Evolutionary conservation across 2,888 invertebrate species (phyloP).

Genomic region (Prosapia bicincta): DNA sequence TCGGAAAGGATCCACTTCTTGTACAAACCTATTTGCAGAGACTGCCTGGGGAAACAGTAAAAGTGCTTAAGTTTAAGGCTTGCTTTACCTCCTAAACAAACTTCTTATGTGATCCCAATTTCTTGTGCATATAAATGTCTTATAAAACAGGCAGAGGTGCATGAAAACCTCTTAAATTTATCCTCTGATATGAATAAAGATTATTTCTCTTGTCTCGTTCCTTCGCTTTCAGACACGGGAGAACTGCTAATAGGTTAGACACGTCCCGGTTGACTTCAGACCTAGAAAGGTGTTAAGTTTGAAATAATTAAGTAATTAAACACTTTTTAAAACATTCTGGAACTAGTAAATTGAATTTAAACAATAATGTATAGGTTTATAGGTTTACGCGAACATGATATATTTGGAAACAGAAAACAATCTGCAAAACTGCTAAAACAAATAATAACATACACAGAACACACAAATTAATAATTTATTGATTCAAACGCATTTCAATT

Average conservation of each 20-base stretch:
- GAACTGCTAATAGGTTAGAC: neutral
- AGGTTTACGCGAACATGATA: too few species aligned
- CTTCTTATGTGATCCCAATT: conserved; percentile 2
- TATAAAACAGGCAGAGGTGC: neutral
- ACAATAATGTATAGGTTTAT: too few species aligned
- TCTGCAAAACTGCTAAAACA: too few species aligned
- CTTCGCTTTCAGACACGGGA: neutral
- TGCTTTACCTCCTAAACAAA: neutral
- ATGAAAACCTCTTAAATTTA: neutral
- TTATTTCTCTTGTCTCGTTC: neutral
- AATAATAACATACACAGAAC: too few species aligned
- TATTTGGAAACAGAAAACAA: too few species aligned
- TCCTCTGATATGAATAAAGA: neutral
- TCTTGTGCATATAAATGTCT: neutral
- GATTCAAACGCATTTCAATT: too few species aligned
- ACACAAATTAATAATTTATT: too few species aligned
- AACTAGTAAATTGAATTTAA: too few species aligned
- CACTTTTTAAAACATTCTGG: too few species aligned
- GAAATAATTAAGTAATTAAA: too few species aligned
- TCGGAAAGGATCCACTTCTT: neutral
- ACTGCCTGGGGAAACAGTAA: neutral
- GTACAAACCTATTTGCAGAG: neutral
- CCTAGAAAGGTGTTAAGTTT: too few species aligned
- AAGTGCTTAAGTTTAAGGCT: neutral
- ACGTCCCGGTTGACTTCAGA: neutral